phyloP scores from a whole-genome alignment of 1,140 invertebrate species.

The Habropoda laboriosa region DNA sequence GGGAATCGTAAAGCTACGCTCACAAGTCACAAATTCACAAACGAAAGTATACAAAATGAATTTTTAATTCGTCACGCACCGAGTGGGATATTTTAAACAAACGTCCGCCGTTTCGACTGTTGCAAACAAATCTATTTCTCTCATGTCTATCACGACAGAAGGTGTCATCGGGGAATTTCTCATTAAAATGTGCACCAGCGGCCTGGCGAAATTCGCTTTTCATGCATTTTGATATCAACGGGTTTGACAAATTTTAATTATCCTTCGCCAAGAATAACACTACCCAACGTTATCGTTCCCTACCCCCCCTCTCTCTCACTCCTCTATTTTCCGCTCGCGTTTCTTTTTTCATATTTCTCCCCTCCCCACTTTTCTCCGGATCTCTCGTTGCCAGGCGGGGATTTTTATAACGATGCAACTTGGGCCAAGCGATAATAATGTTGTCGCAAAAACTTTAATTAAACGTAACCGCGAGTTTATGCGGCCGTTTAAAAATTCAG shows the following conservation, averaged over 20 bases:
- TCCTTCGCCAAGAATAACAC: background rate
- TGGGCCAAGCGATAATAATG: background rate
- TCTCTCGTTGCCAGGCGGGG: background rate
- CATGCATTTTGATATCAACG: background rate
- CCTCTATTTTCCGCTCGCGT: too few relatives aligned
- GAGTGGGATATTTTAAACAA: background rate
- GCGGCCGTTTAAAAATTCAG: constrained; percentile 20
- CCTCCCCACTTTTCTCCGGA: too few relatives aligned
- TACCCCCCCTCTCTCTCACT: background rate
- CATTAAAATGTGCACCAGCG: background rate
- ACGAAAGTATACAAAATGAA: background rate
- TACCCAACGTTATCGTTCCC: background rate
- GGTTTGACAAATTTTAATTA: constrained; percentile 9
- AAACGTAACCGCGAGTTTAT: background rate
- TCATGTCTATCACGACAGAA: background rate
- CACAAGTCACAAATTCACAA: too few relatives aligned
- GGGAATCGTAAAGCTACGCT: too few relatives aligned
- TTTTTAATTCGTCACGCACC: background rate
- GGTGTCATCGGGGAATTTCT: too few relatives aligned
- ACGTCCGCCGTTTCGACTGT: background rate
- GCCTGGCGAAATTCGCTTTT: background rate
- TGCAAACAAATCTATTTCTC: background rate
- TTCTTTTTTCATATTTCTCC: too few relatives aligned
- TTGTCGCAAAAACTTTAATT: constrained; percentile 12
- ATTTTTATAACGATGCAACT: background rate